Percentiles rank a stretch among this genome's conserved stretches.
Conservation (phyloP, 2,888 invertebrate species). For the Ommatoiulus sabulosus region DNA sequence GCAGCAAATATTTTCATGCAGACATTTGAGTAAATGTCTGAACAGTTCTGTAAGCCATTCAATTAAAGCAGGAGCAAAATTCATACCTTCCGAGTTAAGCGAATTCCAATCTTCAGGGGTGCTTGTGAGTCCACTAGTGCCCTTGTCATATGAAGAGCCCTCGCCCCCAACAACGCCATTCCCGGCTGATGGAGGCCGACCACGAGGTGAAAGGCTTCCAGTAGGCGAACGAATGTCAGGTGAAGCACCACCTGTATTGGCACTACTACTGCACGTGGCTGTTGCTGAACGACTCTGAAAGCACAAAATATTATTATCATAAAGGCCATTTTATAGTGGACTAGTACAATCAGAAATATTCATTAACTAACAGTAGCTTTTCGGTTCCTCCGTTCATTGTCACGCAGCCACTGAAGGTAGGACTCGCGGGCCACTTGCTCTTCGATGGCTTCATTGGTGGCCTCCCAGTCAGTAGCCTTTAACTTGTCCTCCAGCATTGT, state of each 20-base stretch:
- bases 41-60: too few relatives aligned
- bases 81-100: neutral
- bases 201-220: slow-evolving; percentile 59
- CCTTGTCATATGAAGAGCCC: slow-evolving; percentile 29
- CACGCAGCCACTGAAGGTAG: slow-evolving; percentile 82
- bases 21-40: too few relatives aligned
- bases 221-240: slow-evolving; percentile 54
- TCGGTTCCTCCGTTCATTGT: slow-evolving; percentile 72
- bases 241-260: slow-evolving; percentile 55
- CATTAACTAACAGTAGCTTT: slow-evolving; percentile 66
- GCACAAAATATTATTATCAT: neutral
- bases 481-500: slow-evolving; percentile 92
- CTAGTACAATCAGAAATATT: neutral
- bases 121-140: slow-evolving; percentile 8
- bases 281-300: slow-evolving; percentile 61
- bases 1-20: too few relatives aligned
- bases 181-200: slow-evolving; percentile 60
- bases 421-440: slow-evolving; percentile 89
- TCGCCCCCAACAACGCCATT: slow-evolving; percentile 59
- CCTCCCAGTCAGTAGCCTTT: slow-evolving; percentile 90
- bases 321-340: neutral
- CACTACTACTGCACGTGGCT: slow-evolving; percentile 62
- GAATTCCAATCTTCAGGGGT: neutral
- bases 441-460: slow-evolving; percentile 89
- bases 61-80: neutral